These are phyloP conservation scores for Microchirus variegatus DNA, from an alignment of 2,797 vertebrate species.

Conservation along the genomic window DNA sequence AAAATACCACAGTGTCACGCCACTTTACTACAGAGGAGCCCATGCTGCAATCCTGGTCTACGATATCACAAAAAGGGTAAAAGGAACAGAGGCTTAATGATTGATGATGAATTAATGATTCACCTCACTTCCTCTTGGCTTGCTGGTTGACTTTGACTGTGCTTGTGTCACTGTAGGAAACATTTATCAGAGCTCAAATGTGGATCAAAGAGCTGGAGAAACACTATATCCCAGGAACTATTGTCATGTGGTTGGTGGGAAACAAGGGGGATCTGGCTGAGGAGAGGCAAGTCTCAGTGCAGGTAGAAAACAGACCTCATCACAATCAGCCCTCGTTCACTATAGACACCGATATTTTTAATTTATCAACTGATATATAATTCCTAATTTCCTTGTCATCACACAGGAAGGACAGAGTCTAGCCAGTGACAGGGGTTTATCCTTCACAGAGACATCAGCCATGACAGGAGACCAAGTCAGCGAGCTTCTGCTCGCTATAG, in stretches of 20 bases:
- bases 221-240: constrained; percentile 66
- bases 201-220: constrained; percentile 85
- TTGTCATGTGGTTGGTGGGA: constrained; percentile 80
- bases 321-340: no score
- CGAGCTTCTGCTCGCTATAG: constrained; percentile 69
- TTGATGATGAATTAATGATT: no score
- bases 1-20: constrained; percentile 86
- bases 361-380: no score
- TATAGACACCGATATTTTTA: no score
- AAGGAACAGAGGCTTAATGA: no score
- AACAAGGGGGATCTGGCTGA: constrained; percentile 82
- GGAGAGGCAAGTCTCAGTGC: constrained; percentile 67
- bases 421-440: constrained; percentile 69
- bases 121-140: no score
- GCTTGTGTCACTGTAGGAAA: constrained; percentile 66
- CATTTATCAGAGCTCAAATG: constrained; percentile 77
- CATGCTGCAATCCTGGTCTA: constrained; percentile 80
- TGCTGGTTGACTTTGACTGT: not conserved
- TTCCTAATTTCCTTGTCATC: no score
- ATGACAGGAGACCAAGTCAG: constrained; percentile 74
- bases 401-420: constrained; percentile 80
- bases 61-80: constrained; percentile 81
- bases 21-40: constrained; percentile 85
- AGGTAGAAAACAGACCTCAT: constrained; percentile 66
- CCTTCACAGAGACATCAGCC: constrained; percentile 84